Evolutionary conservation across 37 sponge, comb jelly and placozoan genomes (phyloP), one percentile per base, ranked within the genome.

Genomic region (Geodia barretti): DNA sequence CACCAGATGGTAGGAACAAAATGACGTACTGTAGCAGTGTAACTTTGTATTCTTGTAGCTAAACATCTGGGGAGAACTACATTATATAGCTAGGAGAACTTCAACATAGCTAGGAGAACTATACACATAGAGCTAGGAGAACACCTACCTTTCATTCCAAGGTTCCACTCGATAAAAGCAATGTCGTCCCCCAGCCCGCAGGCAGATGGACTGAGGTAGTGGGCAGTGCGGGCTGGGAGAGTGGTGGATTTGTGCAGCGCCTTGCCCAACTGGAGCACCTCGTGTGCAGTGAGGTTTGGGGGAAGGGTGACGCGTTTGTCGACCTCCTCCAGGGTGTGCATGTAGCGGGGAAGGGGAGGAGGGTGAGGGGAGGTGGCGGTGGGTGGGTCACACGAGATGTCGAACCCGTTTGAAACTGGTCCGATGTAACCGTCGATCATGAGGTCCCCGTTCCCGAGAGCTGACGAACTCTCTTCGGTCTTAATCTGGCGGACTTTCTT

Each of bases 81-180:
- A n/a, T n/a, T n/a, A n/a, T n/a, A n/a, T n/a, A n/a, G n/a, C n/a
- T n/a, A n/a, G n/a, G n/a, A n/a, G n/a, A n/a, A n/a, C n/a, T n/a
- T n/a, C n/a, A n/a, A n/a, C n/a, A n/a, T n/a, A n/a, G n/a, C n/a
- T n/a, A n/a, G n/a, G n/a, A n/a, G n/a, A n/a, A n/a, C n/a, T n/a
- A n/a, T n/a, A n/a, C n/a, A n/a, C n/a, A n/a, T n/a, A n/a, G n/a
- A n/a, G n/a, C n/a, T n/a, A 47, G 7, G 54, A 75, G 33, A 31
- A 7, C 31, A 20, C 79, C 67, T 19, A 92, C 92, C 92, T 87
- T 83, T 81, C 92, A 92, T 92, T 60, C 88, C 92, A 2, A 77
- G 42, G 9, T 79, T 78, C 67, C 74, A 63, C 30, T 71, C 70
- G 21, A 64, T 41, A 26, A 4, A 54, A 24, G 26, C 39, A 35